Evolutionary conservation across 1,140 invertebrate species (phyloP).

Genomic region (Drosophila repletoides): DNA sequence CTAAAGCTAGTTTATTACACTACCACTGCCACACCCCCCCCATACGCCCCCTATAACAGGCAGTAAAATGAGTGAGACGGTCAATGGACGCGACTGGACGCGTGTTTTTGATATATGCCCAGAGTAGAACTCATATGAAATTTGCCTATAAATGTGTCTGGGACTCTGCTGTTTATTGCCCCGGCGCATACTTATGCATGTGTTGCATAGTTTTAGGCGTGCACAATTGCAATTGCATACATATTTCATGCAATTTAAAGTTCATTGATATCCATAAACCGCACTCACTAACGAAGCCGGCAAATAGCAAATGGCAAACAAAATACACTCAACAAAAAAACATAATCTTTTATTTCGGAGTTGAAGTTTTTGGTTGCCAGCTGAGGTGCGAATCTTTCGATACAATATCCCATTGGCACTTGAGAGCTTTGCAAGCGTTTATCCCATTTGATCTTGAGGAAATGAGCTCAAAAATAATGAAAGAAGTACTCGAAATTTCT

Average conservation of each 20-base stretch:
- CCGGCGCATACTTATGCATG: not conserved
- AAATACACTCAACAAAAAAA: not conserved
- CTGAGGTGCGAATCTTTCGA: no score
- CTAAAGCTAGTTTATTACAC: conserved; percentile 55
- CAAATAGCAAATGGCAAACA: conserved; percentile 18
- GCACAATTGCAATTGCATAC: conserved; percentile 69
- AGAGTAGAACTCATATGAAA: conserved; percentile 31
- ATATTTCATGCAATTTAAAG: conserved; percentile 74
- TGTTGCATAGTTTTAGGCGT: conserved; percentile 63
- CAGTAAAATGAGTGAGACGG: conserved; percentile 24
- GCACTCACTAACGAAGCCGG: conserved; percentile 43
- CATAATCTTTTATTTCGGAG: no score
- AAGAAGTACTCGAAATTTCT: no score
- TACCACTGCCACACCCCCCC: conserved; percentile 1
- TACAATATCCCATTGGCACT: no score
- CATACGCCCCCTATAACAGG: not conserved
- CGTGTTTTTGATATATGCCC: conserved; percentile 56
- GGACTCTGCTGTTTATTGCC: conserved; percentile 58
- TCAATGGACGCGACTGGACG: conserved; percentile 46
- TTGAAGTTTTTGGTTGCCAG: no score
- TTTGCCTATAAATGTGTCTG: conserved; percentile 79
- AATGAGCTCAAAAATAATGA: no score
- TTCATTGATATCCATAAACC: conserved; percentile 80
- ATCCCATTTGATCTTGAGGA: no score
- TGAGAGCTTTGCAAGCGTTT: no score